A percentile compares a stretch with the other conserved stretches of the same genome.
These are phyloP conservation scores for Dynastes tityus DNA, from an alignment of 2,888 invertebrate genomes.

Conservation along the genomic window DNA sequence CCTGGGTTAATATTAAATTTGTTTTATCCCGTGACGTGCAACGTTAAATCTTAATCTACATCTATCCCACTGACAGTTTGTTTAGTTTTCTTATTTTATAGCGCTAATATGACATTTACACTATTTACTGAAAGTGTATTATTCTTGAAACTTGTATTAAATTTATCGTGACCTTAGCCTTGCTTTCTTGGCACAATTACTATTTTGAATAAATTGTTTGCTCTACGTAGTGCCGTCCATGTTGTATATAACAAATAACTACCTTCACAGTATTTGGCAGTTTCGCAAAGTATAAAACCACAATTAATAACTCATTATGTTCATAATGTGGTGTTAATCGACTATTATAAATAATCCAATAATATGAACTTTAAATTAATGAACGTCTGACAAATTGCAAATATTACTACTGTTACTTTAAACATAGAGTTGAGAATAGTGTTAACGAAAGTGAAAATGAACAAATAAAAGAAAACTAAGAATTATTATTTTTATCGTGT, in stretches of 20 bases:
- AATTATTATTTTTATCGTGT: no score
- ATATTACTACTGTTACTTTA: no score
- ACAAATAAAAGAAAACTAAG: no score
- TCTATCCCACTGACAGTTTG: not conserved
- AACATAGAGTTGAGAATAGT: no score
- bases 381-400: no score
- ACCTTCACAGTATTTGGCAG: no score
- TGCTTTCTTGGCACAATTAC: conserved; percentile 41
- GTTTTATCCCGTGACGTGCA: conserved; percentile 2
- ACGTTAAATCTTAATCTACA: not conserved
- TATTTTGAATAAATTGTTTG: conserved; percentile 3
- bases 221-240: not conserved
- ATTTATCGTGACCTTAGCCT: conserved; percentile 39
- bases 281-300: no score
- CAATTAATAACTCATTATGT: no score
- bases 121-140: not conserved
- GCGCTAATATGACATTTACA: not conserved
- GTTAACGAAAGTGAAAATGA: no score
- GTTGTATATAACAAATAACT: not conserved
- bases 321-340: no score
- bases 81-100: not conserved
- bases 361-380: no score
- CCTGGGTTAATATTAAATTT: not conserved
- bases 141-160: conserved; percentile 24
- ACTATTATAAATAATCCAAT: no score